Conservation (phyloP, 2,113 vertebrate species). For the Rhabdomys dilectus region DNA sequence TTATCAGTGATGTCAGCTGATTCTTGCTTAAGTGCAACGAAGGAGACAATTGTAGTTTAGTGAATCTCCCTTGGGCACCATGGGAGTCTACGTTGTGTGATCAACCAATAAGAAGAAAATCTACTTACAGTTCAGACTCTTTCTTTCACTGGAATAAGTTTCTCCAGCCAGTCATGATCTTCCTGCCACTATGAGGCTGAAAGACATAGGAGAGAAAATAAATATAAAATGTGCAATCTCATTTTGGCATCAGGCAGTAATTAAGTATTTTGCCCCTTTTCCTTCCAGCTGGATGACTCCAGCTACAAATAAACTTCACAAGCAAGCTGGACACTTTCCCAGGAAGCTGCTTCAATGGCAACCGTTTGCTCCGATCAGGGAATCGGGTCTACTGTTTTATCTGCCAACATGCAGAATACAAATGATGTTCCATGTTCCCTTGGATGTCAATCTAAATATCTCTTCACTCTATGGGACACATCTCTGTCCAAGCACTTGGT, state of each 20-base stretch:
- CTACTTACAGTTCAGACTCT: slow-evolving; percentile 65
- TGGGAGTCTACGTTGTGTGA: neutral
- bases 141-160: slow-evolving; percentile 22
- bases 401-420: neutral
- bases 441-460: neutral
- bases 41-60: neutral
- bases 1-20: neutral
- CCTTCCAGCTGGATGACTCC: slow-evolving; percentile 11
- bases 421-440: neutral
- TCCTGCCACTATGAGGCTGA: slow-evolving; percentile 39
- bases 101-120: neutral
- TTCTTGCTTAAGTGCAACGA: neutral
- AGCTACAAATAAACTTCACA: slow-evolving; percentile 32
- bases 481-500: too few species aligned
- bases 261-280: slow-evolving; percentile 39
- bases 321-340: slow-evolving; percentile 10
- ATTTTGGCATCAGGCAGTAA: slow-evolving; percentile 45
- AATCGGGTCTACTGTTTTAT: slow-evolving; percentile 2
- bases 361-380: neutral
- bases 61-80: neutral
- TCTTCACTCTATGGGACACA: neutral
- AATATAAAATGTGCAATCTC: neutral
- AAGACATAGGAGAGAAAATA: slow-evolving; percentile 61
- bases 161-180: neutral
- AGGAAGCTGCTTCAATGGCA: slow-evolving; percentile 20